Evolutionary conservation across 1,140 invertebrate genomes (phyloP).

Genomic region (Fopius arisanus): DNA sequence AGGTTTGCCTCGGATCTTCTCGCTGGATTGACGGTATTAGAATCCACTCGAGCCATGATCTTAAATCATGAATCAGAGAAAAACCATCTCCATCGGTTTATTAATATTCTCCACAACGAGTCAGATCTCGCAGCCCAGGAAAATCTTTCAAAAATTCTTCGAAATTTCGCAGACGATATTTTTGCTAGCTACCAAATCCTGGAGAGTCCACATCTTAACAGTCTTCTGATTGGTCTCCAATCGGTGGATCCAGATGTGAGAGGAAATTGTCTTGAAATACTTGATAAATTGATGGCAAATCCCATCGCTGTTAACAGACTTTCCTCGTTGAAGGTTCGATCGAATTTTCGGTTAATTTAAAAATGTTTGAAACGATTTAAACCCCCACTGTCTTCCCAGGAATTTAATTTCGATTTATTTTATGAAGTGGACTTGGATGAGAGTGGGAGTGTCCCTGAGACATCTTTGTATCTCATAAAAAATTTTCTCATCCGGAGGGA

Average conservation of each 20-base stretch:
- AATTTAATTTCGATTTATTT: conserved; percentile 33
- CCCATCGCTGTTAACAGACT: conserved; percentile 33
- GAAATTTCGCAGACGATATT: conserved; percentile 46
- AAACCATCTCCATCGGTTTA: conserved; percentile 42
- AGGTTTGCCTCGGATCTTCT: conserved; percentile 56
- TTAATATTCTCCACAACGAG: conserved; percentile 40
- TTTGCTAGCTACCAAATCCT: conserved; percentile 43
- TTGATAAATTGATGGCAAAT: conserved; percentile 51
- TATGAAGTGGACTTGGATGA: conserved; percentile 38
- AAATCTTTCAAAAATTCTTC: conserved; percentile 51
- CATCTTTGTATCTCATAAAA: conserved; percentile 45
- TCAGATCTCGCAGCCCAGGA: conserved; percentile 55
- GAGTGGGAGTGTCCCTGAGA: conserved; percentile 50
- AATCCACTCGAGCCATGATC: conserved; percentile 39
- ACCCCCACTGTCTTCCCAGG: conserved; percentile 33
- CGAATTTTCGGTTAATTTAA: too few relatives aligned
- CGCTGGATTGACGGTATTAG: conserved; percentile 48
- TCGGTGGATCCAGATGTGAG: conserved; percentile 54
- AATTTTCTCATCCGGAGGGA: conserved; percentile 44
- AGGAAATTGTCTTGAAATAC: conserved; percentile 53
- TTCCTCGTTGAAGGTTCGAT: conserved; percentile 35
- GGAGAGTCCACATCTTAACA: conserved; percentile 37
- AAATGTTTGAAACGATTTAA: background rate
- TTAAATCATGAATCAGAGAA: conserved; percentile 37
- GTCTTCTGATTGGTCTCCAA: conserved; percentile 44